These are phyloP conservation scores for Epicampocera succincta DNA, from an alignment of 2,888 invertebrate species.

Conservation along the genomic window DNA sequence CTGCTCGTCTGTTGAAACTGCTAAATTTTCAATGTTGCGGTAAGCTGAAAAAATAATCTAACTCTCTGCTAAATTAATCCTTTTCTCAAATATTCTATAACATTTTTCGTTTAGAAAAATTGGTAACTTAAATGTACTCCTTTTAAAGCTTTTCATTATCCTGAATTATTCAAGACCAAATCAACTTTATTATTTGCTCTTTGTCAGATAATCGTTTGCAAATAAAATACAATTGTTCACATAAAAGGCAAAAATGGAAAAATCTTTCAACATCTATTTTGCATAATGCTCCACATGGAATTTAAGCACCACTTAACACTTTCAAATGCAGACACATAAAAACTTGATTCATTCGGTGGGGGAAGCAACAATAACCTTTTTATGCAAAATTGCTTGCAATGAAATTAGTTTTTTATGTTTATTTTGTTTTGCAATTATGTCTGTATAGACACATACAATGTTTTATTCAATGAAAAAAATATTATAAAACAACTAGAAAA, in stretches of 20 bases:
- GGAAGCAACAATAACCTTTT: slow-evolving; percentile 44
- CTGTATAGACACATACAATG: too few species aligned
- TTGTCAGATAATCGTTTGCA: slow-evolving; percentile 46
- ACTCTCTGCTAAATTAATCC: neutral
- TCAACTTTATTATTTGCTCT: slow-evolving; percentile 35
- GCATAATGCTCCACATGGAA: slow-evolving; percentile 53
- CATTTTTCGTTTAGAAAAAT: neutral
- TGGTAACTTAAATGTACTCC: slow-evolving; percentile 9
- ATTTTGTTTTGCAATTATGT: slow-evolving; percentile 23
- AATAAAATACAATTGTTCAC: slow-evolving; percentile 22
- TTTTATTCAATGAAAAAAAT: too few species aligned
- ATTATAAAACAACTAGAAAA: too few species aligned
- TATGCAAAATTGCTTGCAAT: neutral
- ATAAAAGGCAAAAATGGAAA: neutral
- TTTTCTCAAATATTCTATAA: too few species aligned
- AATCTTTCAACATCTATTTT: slow-evolving; percentile 40
- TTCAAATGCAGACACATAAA: slow-evolving; percentile 52
- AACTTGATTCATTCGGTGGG: slow-evolving; percentile 37
- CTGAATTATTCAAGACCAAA: slow-evolving; percentile 1
- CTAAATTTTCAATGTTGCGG: too few species aligned
- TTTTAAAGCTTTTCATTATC: slow-evolving; percentile 12
- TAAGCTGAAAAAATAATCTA: neutral
- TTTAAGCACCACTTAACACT: slow-evolving; percentile 48
- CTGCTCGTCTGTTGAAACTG: too few species aligned
- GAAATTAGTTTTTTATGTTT: slow-evolving; percentile 1